Percentiles rank a stretch among this genome's conserved stretches.
Evolutionary conservation across 2,113 vertebrate genomes (phyloP).

Genomic region (Dasyprocta punctata): DNA sequence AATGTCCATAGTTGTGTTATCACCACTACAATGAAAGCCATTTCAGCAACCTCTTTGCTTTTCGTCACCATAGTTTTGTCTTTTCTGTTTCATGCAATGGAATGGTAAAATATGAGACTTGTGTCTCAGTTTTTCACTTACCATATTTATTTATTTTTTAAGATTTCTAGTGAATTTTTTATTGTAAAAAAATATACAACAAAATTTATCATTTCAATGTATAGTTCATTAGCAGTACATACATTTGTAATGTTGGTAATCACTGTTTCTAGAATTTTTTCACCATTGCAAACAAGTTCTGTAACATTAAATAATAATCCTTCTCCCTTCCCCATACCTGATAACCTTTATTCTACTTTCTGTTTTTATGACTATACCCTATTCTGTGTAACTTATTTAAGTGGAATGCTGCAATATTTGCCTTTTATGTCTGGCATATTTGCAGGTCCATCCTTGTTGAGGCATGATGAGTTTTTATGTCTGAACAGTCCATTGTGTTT

Average conservation of each 20-base stretch:
- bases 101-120: not conserved
- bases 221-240: not conserved
- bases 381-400: not conserved
- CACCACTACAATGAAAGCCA: not conserved
- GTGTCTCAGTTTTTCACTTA: constrained; percentile 15
- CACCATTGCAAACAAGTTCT: not conserved
- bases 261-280: constrained; percentile 6
- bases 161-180: not conserved
- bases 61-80: not conserved
- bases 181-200: not conserved
- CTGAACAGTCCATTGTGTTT: not conserved
- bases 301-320: not conserved
- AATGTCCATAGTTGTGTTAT: not conserved
- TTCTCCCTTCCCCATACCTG: not conserved
- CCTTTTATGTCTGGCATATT: not conserved
- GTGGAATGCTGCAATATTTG: not conserved
- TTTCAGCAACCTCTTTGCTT: not conserved
- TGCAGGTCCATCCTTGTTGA: not conserved
- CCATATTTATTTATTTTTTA: not conserved
- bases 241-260: not conserved
- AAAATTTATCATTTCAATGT: not conserved
- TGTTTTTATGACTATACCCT: not conserved
- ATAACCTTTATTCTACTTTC: not conserved
- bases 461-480: not conserved
- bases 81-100: not conserved